phyloP scores from a whole-genome alignment of 2,113 vertebrate genomes.

The Silurus glanis region DNA sequence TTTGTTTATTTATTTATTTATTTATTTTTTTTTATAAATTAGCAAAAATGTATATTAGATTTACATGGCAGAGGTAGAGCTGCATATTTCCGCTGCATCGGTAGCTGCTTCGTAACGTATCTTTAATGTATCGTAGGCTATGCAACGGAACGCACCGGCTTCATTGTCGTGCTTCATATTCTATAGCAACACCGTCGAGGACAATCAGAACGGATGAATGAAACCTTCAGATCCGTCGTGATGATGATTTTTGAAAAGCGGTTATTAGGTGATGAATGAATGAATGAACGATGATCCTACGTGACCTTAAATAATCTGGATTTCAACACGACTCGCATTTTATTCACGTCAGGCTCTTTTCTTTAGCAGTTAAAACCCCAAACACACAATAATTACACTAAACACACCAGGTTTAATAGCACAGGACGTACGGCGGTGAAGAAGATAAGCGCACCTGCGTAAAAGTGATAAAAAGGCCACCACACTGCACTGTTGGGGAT shows the following conservation, averaged over 20 bases:
- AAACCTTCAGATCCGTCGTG: neutral
- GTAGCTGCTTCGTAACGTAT: too few species aligned
- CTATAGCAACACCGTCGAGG: too few species aligned
- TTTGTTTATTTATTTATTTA: too few species aligned
- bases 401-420: neutral
- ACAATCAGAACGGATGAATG: too few species aligned
- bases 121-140: too few species aligned
- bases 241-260: neutral
- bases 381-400: neutral
- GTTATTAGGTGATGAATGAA: neutral
- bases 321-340: too few species aligned
- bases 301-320: neutral
- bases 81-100: too few species aligned
- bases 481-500: slow-evolving; percentile 96
- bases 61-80: too few species aligned
- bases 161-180: too few species aligned
- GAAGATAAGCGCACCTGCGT: slow-evolving; percentile 78
- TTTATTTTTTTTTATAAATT: too few species aligned
- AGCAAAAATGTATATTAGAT: too few species aligned
- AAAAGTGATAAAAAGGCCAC: slow-evolving; percentile 99
- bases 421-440: neutral
- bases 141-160: too few species aligned
- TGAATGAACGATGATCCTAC: neutral
- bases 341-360: neutral
- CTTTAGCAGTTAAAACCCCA: neutral